These are phyloP conservation scores for Ceratothoa steindachneri DNA, from an alignment of 2,888 invertebrate species.

Conservation along the genomic window DNA sequence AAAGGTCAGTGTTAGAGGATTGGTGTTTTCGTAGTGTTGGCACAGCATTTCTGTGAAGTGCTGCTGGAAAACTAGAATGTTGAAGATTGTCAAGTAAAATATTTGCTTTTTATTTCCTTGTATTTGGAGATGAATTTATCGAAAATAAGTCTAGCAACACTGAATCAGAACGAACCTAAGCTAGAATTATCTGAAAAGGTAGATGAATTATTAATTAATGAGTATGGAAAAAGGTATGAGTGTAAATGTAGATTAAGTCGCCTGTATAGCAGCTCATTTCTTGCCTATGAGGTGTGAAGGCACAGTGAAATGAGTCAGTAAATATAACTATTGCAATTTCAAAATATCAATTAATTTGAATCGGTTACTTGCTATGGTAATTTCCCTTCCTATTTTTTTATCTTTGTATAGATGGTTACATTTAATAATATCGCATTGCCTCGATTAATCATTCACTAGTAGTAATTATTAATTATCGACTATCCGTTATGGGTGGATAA, in stretches of 20 bases:
- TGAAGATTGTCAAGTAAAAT: background rate
- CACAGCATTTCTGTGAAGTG: background rate
- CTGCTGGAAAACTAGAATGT: background rate
- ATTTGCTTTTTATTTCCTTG: background rate
- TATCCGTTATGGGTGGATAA: too few relatives aligned
- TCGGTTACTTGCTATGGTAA: too few relatives aligned
- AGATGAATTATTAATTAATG: background rate
- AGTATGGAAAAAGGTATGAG: background rate
- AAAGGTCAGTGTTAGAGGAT: slow-evolving; percentile 25
- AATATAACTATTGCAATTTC: too few relatives aligned
- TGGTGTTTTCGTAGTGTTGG: slow-evolving; percentile 4
- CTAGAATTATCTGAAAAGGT: background rate
- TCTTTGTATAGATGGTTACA: too few relatives aligned
- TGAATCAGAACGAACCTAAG: background rate
- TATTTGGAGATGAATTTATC: background rate
- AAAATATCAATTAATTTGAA: too few relatives aligned
- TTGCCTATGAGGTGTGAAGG: too few relatives aligned
- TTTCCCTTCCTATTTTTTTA: too few relatives aligned
- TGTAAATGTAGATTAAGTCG: background rate
- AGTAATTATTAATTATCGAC: too few relatives aligned
- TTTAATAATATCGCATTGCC: too few relatives aligned
- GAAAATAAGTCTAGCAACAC: background rate
- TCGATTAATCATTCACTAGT: too few relatives aligned
- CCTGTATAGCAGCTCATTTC: too few relatives aligned
- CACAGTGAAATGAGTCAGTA: too few relatives aligned